phyloP scores from a whole-genome alignment of 2,888 invertebrate genomes.

The Cephus nigrinus region DNA sequence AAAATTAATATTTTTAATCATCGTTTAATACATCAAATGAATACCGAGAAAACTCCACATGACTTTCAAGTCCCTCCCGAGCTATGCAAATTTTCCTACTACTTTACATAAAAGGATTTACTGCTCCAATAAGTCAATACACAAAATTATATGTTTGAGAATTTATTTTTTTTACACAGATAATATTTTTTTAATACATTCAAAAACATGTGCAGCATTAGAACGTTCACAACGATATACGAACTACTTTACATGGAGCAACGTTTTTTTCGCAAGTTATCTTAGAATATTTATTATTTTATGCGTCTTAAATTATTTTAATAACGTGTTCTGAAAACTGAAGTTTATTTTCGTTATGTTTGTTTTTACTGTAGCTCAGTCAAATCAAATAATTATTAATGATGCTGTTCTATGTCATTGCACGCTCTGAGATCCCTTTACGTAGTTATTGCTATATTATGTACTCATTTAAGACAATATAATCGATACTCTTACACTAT shows the following conservation, averaged over 20 bases:
- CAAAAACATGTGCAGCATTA: constrained; percentile 18
- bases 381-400: neutral
- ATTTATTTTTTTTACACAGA: neutral
- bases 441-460: neutral
- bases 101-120: neutral
- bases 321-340: neutral
- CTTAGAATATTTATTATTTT: neutral
- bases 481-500: neutral
- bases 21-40: constrained; percentile 8
- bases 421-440: neutral
- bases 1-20: constrained; percentile 22
- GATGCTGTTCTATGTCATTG: neutral
- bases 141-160: neutral
- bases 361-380: neutral
- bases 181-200: constrained; percentile 14
- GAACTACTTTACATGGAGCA: neutral
- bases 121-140: neutral
- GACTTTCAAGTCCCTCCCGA: neutral
- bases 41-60: neutral
- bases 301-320: neutral
- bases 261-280: neutral
- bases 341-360: neutral
- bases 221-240: constrained; percentile 13
- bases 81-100: neutral
- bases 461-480: neutral